Percentiles rank a stretch among this genome's conserved stretches.
These are phyloP conservation scores for Pyrocoelia pectoralis DNA, from an alignment of 2,888 invertebrate species.

Conservation along the genomic window DNA sequence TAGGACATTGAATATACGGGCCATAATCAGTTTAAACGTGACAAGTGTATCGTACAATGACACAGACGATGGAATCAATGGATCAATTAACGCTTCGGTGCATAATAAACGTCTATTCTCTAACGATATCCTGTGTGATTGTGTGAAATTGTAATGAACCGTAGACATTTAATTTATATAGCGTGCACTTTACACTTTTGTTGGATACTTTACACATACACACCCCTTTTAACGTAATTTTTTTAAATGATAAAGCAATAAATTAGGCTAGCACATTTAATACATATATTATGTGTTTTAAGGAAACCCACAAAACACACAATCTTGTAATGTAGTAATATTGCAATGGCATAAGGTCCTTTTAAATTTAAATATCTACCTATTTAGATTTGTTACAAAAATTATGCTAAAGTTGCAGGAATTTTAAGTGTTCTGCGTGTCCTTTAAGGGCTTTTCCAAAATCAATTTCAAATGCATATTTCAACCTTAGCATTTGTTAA, in stretches of 20 bases:
- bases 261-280: neutral
- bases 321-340: no score
- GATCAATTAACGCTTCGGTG: constrained; percentile 35
- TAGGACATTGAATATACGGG: constrained; percentile 30
- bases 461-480: no score
- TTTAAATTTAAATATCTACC: no score
- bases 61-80: constrained; percentile 34
- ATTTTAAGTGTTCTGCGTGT: no score
- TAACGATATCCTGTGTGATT: constrained; percentile 27
- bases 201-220: constrained; percentile 17
- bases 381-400: no score
- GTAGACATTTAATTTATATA: constrained; percentile 31
- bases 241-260: no score
- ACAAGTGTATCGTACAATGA: constrained; percentile 33
- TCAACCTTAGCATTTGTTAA: no score
- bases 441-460: no score
- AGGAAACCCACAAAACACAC: no score
- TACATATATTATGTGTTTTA: no score
- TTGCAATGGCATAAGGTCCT: no score
- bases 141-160: constrained; percentile 33
- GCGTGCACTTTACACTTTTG: constrained; percentile 24
- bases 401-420: no score
- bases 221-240: neutral
- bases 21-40: constrained; percentile 27
- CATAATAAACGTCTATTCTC: constrained; percentile 32